Conservation (phyloP, 2,888 invertebrate species). For the Julus scanicus region DNA sequence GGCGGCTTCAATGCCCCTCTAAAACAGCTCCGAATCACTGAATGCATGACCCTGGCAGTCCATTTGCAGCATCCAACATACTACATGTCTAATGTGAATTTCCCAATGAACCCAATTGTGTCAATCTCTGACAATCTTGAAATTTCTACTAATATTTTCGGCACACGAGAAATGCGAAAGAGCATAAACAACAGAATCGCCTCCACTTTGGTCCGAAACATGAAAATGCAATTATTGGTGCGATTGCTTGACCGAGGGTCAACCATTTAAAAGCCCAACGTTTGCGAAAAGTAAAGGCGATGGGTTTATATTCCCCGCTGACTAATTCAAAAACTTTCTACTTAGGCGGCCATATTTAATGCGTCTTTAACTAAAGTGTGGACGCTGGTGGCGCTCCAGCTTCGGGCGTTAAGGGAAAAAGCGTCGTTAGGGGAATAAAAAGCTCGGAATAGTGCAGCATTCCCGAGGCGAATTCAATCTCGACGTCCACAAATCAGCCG, state of each 20-base stretch:
- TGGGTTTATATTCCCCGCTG: background rate
- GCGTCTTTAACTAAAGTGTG: background rate
- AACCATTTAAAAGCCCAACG: background rate
- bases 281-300: background rate
- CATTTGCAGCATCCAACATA: too few relatives aligned
- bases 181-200: background rate
- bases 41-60: background rate
- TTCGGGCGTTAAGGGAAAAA: background rate
- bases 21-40: background rate
- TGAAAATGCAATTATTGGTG: slow-evolving; percentile 10
- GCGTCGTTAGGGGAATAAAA: background rate
- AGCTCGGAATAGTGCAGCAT: background rate
- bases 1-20: background rate
- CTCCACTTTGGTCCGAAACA: background rate
- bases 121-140: background rate
- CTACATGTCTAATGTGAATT: background rate
- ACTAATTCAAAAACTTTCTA: slow-evolving; percentile 36
- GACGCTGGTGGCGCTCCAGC: slow-evolving; percentile 7
- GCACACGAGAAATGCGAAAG: background rate
- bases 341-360: slow-evolving; percentile 39
- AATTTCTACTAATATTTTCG: background rate
- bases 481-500: background rate
- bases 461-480: slow-evolving; percentile 13
- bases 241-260: slow-evolving; percentile 4
- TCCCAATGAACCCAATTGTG: background rate